These are phyloP conservation scores for Rhinogobius similis DNA, from an alignment of 2,113 vertebrate species.

Conservation along the genomic window DNA sequence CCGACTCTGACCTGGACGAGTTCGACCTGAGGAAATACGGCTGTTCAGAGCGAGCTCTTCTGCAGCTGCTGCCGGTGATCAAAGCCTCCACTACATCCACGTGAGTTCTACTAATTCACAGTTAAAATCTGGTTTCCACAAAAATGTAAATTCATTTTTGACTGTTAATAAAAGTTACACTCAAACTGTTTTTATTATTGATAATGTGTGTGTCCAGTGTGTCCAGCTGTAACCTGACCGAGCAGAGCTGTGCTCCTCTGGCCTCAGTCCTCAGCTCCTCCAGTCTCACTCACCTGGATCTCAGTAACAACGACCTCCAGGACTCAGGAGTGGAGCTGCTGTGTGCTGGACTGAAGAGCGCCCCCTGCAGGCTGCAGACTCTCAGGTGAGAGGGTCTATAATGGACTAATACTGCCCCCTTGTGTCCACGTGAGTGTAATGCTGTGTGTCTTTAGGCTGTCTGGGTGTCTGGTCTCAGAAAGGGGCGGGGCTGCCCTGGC, in stretches of 20 bases:
- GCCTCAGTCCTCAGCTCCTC: slow-evolving; percentile 11
- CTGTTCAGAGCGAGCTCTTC: slow-evolving; percentile 33
- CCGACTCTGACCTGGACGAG: slow-evolving; percentile 13
- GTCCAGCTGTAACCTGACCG: background rate
- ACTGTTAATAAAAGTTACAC: too few relatives aligned
- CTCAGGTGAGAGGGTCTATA: too few relatives aligned
- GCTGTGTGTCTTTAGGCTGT: too few relatives aligned
- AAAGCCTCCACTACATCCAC: slow-evolving; percentile 33
- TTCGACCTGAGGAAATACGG: slow-evolving; percentile 40
- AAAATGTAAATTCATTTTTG: too few relatives aligned
- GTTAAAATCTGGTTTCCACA: too few relatives aligned
- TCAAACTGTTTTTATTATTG: too few relatives aligned
- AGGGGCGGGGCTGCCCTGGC: too few relatives aligned
- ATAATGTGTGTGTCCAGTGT: background rate
- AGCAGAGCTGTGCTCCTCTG: background rate
- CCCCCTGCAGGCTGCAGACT: too few relatives aligned
- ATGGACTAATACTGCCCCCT: too few relatives aligned
- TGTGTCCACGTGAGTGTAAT: too few relatives aligned
- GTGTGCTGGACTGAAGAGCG: background rate
- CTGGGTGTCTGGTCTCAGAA: too few relatives aligned
- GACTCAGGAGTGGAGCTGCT: background rate
- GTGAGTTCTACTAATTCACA: slow-evolving; percentile 15
- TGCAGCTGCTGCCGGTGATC: slow-evolving; percentile 44
- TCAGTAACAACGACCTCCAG: background rate
- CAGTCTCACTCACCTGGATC: background rate